Percentiles rank a stretch among this genome's conserved stretches.
Evolutionary conservation across 2,888 invertebrate species (phyloP).

Genomic region (Drosophila nr. perissopoda): DNA sequence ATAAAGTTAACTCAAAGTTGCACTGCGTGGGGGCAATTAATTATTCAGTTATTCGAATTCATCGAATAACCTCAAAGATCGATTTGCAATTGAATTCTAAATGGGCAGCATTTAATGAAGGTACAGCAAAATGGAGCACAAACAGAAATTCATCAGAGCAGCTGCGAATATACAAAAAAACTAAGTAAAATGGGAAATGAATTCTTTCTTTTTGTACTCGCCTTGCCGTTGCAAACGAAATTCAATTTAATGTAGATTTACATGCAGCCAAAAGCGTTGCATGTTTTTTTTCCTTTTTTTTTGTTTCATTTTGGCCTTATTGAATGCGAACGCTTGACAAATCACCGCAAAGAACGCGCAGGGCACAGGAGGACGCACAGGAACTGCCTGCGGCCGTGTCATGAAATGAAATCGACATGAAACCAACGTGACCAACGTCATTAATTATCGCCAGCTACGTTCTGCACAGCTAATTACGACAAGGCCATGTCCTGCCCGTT

Average conservation of each 20-base stretch:
- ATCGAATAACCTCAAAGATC: conserved; percentile 58
- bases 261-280: conserved; percentile 63
- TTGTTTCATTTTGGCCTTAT: conserved; percentile 31
- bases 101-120: conserved; percentile 74
- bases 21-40: conserved; percentile 53
- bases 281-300: conserved; percentile 21
- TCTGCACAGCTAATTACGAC: conserved; percentile 71
- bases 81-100: conserved; percentile 81
- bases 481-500: conserved; percentile 35
- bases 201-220: conserved; percentile 13
- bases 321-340: conserved; percentile 73
- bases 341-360: conserved; percentile 59
- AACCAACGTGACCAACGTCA: conserved; percentile 80
- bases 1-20: conserved; percentile 33
- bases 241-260: conserved; percentile 78
- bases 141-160: conserved; percentile 22
- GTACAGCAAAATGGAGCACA: conserved; percentile 66
- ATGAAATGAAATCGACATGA: conserved; percentile 80
- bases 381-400: conserved; percentile 70
- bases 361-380: conserved; percentile 11
- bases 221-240: conserved; percentile 47
- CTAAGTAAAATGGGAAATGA: not conserved
- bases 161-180: conserved; percentile 1
- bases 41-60: conserved; percentile 77
- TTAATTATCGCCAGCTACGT: conserved; percentile 78